Conservation (phyloP, 37 sponge, comb jelly and placozoan genomes). For the Crambe crambe region DNA sequence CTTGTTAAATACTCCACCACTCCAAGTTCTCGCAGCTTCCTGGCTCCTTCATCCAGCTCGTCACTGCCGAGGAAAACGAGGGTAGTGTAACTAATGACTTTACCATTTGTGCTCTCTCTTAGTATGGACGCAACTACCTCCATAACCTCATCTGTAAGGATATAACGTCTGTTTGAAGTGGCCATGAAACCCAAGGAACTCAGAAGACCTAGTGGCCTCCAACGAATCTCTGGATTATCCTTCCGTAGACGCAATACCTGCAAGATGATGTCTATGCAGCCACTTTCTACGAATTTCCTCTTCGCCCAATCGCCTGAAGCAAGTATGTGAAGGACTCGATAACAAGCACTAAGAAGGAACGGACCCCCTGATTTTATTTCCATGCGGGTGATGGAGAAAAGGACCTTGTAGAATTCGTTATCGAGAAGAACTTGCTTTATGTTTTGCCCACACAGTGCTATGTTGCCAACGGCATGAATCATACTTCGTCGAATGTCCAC, state of each 20-base stretch:
- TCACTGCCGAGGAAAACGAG: constrained; percentile 59
- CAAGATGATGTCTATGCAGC: constrained; percentile 48
- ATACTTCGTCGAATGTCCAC: constrained; percentile 20
- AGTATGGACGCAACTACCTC: constrained; percentile 30
- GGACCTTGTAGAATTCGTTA: constrained; percentile 13
- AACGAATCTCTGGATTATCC: constrained; percentile 50
- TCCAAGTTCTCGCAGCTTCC: constrained; percentile 23
- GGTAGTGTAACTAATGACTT: constrained; percentile 63
- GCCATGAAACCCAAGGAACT: constrained; percentile 78
- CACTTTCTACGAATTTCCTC: constrained; percentile 50
- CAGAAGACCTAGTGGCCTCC: constrained; percentile 71
- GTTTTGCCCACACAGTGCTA: constrained; percentile 69
- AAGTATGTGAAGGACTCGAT: constrained; percentile 80
- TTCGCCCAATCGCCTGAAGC: constrained; percentile 76
- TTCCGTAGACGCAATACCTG: constrained; percentile 16
- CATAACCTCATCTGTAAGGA: constrained; percentile 46
- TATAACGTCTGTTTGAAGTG: constrained; percentile 42
- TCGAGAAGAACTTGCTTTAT: constrained; percentile 58
- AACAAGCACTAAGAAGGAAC: constrained; percentile 60
- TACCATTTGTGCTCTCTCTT: constrained; percentile 26
- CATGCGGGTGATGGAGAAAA: constrained; percentile 28
- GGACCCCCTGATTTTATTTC: constrained; percentile 18
- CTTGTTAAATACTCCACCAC: constrained; percentile 13
- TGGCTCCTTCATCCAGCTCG: constrained; percentile 55
- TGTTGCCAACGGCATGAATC: constrained; percentile 79